Conservation (phyloP, 2,888 invertebrate species). For the Gandaritis pyraliata region DNA sequence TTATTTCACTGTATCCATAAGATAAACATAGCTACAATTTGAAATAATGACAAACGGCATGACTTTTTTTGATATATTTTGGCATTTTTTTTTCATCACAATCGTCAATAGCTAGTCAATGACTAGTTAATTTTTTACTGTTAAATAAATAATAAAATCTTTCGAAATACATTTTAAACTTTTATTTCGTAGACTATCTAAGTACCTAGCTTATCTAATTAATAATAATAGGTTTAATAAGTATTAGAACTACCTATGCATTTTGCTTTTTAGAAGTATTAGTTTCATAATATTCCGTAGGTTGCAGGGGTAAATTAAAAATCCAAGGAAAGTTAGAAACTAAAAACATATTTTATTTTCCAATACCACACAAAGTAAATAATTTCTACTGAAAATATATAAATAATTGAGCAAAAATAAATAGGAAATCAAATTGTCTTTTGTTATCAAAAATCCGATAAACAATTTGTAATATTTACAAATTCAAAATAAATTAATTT, state of each 20-base stretch:
- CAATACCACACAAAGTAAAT: constrained; percentile 56
- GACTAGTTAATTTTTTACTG: constrained; percentile 1
- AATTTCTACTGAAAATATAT: constrained; percentile 17
- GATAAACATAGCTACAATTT: neutral
- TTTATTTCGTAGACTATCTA: neutral
- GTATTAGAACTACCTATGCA: too few species aligned
- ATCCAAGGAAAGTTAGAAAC: constrained; percentile 11
- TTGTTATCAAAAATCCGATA: constrained; percentile 2
- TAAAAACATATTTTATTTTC: constrained; percentile 66
- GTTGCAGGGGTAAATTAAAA: neutral
- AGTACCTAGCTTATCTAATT: too few species aligned
- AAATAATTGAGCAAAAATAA: constrained; percentile 37
- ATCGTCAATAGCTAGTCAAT: neutral
- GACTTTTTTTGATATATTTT: neutral
- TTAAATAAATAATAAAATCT: constrained; percentile 4
- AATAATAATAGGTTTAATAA: too few species aligned
- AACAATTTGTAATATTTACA: neutral
- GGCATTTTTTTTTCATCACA: constrained; percentile 6
- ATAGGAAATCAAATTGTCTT: constrained; percentile 2
- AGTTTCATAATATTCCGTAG: too few species aligned
- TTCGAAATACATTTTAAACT: neutral
- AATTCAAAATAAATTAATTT: constrained; percentile 4
- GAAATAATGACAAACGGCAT: neutral
- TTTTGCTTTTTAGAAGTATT: too few species aligned
- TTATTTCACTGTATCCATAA: neutral